phyloP scores from a whole-genome alignment of 2,113 vertebrate species.

The Hemiscyllium ocellatum region DNA sequence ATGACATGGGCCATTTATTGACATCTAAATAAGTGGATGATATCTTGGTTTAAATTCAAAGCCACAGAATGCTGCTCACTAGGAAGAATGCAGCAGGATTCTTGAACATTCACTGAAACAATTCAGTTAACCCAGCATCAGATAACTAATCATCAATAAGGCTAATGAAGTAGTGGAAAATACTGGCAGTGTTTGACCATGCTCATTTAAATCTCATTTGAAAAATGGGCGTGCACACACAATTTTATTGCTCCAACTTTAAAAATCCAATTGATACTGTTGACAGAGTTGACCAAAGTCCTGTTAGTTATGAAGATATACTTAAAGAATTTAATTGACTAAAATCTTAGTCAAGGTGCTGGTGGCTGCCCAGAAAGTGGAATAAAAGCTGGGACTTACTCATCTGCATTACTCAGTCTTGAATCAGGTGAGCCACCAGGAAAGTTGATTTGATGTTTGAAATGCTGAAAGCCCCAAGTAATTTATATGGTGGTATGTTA shows the following conservation, averaged over 20 bases:
- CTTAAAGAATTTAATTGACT: neutral
- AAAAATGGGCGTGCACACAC: neutral
- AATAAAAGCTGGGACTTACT: neutral
- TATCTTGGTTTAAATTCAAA: neutral
- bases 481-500: neutral
- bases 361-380: neutral
- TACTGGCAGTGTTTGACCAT: neutral
- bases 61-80: neutral
- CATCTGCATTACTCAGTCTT: neutral
- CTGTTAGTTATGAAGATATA: neutral
- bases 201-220: neutral
- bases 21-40: neutral
- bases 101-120: neutral
- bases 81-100: neutral
- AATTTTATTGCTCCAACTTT: neutral
- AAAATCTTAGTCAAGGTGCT: neutral
- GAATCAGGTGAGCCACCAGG: neutral
- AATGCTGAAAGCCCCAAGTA: neutral
- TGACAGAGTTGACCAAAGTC: neutral
- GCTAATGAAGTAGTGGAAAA: neutral
- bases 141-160: neutral
- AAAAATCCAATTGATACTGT: neutral
- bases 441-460: neutral
- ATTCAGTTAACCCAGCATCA: neutral
- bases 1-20: neutral